Evolutionary conservation across 2,113 vertebrate species (phyloP).

Genomic region (Campylomormyrus numenius): DNA sequence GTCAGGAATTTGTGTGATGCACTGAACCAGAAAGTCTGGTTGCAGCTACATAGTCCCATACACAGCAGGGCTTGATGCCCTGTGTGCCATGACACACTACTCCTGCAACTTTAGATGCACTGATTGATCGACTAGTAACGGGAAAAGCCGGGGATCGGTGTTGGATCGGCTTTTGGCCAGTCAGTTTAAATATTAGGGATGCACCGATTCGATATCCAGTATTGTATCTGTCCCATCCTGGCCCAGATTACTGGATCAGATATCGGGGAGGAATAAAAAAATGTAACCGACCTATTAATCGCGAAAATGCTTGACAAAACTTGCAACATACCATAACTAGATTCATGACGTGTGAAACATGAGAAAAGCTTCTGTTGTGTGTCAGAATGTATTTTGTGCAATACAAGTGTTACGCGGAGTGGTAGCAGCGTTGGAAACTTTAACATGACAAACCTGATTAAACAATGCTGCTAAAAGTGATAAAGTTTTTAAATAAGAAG

Average conservation of each 20-base stretch:
- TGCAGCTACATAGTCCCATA: background rate
- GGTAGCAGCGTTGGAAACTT: background rate
- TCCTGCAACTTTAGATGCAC: background rate
- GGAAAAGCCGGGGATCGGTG: background rate
- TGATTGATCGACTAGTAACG: background rate
- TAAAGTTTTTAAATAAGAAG: background rate
- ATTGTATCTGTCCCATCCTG: too few species aligned
- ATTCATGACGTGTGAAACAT: too few species aligned
- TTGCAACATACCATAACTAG: too few species aligned
- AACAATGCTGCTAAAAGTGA: background rate
- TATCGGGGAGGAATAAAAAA: too few species aligned
- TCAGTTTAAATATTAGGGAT: background rate
- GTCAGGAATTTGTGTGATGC: background rate
- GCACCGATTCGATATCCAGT: too few species aligned
- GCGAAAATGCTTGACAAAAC: too few species aligned
- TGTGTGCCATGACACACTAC: background rate
- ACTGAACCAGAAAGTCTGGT: background rate
- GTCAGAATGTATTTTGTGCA: background rate
- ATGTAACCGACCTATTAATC: too few species aligned
- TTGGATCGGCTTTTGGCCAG: background rate
- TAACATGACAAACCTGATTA: background rate
- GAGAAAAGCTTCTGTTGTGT: too few species aligned
- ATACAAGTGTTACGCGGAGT: background rate
- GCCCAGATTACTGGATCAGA: too few species aligned
- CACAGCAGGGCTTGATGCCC: background rate